Conservation (phyloP, 2,113 vertebrate genomes). For the Struthio camelus region DNA sequence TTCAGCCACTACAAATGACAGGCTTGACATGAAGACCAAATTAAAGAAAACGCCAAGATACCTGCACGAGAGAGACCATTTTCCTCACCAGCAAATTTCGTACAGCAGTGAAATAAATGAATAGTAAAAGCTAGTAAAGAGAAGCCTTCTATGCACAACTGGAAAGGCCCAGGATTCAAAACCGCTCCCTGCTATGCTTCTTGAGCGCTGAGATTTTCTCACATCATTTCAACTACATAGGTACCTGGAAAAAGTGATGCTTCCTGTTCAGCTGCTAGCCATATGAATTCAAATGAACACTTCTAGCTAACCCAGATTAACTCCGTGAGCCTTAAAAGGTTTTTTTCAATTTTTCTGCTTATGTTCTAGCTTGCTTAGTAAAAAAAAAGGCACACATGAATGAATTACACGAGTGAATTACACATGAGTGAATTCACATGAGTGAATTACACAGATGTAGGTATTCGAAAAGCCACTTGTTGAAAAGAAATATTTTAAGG, state of each 20-base stretch:
- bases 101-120: neutral
- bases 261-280: neutral
- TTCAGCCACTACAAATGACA: neutral
- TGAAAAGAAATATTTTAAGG: constrained; percentile 20
- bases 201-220: neutral
- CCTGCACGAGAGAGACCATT: neutral
- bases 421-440: neutral
- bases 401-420: neutral
- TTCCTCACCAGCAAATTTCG: neutral
- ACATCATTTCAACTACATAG: neutral
- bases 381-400: neutral
- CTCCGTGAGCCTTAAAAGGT: neutral
- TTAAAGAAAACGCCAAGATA: neutral
- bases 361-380: neutral
- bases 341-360: neutral
- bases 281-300: neutral
- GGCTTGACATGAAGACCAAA: neutral
- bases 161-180: neutral
- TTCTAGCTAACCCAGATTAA: neutral
- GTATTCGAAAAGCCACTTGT: constrained; percentile 23
- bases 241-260: neutral
- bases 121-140: neutral
- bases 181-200: neutral
- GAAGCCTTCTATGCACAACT: neutral
- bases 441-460: neutral